phyloP scores from a whole-genome alignment of 2,888 invertebrate genomes.

The Pachycephus smyrnensis region DNA sequence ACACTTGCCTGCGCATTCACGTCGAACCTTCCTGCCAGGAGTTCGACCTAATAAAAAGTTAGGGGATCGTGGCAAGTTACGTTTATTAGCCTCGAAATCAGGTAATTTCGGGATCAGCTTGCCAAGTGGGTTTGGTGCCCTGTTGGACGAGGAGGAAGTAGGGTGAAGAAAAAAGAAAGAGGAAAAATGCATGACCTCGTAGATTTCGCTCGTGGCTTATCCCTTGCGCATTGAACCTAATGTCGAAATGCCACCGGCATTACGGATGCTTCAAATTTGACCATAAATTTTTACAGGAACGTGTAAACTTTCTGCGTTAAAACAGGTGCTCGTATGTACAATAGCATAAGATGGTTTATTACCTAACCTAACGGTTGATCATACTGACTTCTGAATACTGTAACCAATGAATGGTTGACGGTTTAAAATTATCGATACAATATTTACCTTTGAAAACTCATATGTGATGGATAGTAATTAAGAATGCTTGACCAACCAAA shows the following conservation, averaged over 20 bases:
- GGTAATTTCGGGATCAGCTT: constrained; percentile 28
- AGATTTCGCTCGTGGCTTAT: neutral
- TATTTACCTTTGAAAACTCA: neutral
- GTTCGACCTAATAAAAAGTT: constrained; percentile 35
- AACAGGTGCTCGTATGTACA: neutral
- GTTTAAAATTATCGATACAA: constrained; percentile 15
- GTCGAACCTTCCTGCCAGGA: constrained; percentile 15
- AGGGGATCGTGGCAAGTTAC: constrained; percentile 29
- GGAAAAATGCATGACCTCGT: constrained; percentile 17
- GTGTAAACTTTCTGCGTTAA: neutral
- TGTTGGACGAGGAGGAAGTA: neutral
- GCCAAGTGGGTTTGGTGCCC: constrained; percentile 6
- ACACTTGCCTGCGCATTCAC: constrained; percentile 16
- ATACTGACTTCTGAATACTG: no score
- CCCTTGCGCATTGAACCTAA: neutral
- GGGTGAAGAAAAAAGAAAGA: neutral
- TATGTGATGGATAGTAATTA: neutral
- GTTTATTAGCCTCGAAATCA: constrained; percentile 32
- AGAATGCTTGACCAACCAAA: neutral
- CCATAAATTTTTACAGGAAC: neutral
- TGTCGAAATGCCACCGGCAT: neutral
- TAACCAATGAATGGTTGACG: constrained; percentile 8
- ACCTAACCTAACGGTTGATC: neutral
- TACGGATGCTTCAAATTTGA: neutral
- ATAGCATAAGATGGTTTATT: neutral